These are phyloP conservation scores for Artemia franciscana DNA, from an alignment of 1,140 invertebrate genomes.

Conservation along the genomic window DNA sequence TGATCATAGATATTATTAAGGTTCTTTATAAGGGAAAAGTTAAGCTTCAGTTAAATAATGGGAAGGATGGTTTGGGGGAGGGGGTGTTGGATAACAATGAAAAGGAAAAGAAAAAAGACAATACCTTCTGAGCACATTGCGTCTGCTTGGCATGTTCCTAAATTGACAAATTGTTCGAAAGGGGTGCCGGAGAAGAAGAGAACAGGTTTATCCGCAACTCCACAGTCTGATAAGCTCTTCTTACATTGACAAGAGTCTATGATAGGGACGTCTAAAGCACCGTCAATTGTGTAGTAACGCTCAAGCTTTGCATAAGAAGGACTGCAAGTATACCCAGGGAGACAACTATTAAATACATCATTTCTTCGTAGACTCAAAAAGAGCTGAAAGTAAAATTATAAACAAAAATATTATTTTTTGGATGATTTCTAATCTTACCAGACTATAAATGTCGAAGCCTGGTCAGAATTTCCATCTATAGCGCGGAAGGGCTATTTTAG, in stretches of 20 bases:
- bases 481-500: too few relatives aligned
- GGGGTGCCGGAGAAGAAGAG: conserved; percentile 24
- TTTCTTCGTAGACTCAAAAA: neutral
- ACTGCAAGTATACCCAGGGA: neutral
- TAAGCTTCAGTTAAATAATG: too few relatives aligned
- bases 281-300: conserved; percentile 23
- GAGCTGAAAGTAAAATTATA: neutral
- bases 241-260: conserved; percentile 25
- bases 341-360: neutral
- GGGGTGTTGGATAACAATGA: too few relatives aligned
- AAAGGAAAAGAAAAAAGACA: too few relatives aligned
- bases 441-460: too few relatives aligned
- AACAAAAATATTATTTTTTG: too few relatives aligned
- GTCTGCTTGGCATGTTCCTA: conserved; percentile 24
- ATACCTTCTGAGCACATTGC: conserved; percentile 14
- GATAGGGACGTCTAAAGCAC: conserved; percentile 21
- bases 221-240: conserved; percentile 16
- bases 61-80: too few relatives aligned
- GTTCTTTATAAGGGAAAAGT: too few relatives aligned
- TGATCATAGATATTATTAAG: too few relatives aligned
- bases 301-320: conserved; percentile 11
- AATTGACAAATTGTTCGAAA: conserved; percentile 23
- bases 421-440: too few relatives aligned
- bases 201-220: conserved; percentile 19
- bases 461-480: too few relatives aligned